A percentile compares a stretch with the other conserved stretches of the same genome.
Evolutionary conservation across 2,888 invertebrate species (phyloP).

Genomic region (Dryomyza anilis): DNA sequence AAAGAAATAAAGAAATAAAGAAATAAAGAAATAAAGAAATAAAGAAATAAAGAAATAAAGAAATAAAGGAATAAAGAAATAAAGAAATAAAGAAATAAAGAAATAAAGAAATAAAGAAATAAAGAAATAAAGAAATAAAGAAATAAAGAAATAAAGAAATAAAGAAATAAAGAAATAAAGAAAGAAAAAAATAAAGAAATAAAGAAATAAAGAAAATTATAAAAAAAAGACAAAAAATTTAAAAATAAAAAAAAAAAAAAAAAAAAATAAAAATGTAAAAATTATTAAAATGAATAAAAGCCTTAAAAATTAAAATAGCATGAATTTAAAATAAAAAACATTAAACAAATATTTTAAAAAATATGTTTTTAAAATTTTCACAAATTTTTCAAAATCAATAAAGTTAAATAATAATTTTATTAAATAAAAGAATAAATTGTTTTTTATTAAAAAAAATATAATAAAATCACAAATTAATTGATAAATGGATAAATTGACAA

Average conservation of each 20-base stretch:
- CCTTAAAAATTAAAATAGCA: background rate
- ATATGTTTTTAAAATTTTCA: too few relatives aligned
- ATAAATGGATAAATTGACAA: background rate
- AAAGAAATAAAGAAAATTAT: background rate
- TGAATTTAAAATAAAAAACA: background rate
- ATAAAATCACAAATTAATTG: background rate
- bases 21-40: background rate
- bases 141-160: background rate
- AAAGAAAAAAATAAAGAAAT: background rate
- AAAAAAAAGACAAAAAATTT: background rate
- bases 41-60: background rate
- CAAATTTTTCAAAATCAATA: too few relatives aligned
- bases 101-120: background rate
- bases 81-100: background rate
- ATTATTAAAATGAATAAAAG: too few relatives aligned
- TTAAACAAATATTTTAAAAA: background rate
- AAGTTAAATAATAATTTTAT: too few relatives aligned
- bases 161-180: background rate
- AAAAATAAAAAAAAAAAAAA: background rate
- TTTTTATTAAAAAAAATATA: background rate
- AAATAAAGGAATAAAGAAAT: background rate
- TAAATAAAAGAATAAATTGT: background rate
- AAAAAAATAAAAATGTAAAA: conserved; percentile 5
- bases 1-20: background rate
- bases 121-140: background rate